These are phyloP conservation scores for Drosophila falleni DNA, from an alignment of 2,888 invertebrate species.

Conservation along the genomic window DNA sequence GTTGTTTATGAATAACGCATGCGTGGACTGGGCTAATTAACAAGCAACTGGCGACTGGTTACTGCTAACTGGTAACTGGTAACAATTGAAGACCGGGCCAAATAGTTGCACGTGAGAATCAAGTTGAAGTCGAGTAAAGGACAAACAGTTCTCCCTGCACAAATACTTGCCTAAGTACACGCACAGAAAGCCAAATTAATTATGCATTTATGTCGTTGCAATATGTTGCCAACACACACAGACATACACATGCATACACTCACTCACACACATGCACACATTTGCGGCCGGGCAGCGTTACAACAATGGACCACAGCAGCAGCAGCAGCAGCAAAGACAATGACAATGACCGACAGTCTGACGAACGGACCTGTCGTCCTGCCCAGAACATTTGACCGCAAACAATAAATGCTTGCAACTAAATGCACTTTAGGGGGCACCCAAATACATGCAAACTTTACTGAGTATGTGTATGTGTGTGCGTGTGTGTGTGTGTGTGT, in stretches of 20 bases:
- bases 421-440: slow-evolving; percentile 79
- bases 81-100: slow-evolving; percentile 38
- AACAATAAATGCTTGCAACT: slow-evolving; percentile 82
- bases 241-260: slow-evolving; percentile 41
- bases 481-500: slow-evolving; percentile 41
- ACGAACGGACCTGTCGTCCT: slow-evolving; percentile 42
- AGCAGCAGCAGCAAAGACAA: slow-evolving; percentile 38
- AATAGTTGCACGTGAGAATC: slow-evolving; percentile 63
- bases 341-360: slow-evolving; percentile 63
- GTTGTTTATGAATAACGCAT: slow-evolving; percentile 40
- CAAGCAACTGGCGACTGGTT: slow-evolving; percentile 34
- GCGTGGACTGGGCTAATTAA: slow-evolving; percentile 57
- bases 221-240: slow-evolving; percentile 68
- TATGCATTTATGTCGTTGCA: slow-evolving; percentile 82
- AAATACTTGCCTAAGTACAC: slow-evolving; percentile 38
- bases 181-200: slow-evolving; percentile 80
- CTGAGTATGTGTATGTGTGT: slow-evolving; percentile 7
- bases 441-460: slow-evolving; percentile 33
- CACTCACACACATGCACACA: slow-evolving; percentile 27
- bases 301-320: slow-evolving; percentile 58
- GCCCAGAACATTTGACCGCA: slow-evolving; percentile 74
- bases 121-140: slow-evolving; percentile 46
- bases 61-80: neutral
- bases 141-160: slow-evolving; percentile 20
- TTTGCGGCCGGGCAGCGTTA: slow-evolving; percentile 45